phyloP scores from a whole-genome alignment of 1,140 invertebrate genomes.

The Drosophila busckii region DNA sequence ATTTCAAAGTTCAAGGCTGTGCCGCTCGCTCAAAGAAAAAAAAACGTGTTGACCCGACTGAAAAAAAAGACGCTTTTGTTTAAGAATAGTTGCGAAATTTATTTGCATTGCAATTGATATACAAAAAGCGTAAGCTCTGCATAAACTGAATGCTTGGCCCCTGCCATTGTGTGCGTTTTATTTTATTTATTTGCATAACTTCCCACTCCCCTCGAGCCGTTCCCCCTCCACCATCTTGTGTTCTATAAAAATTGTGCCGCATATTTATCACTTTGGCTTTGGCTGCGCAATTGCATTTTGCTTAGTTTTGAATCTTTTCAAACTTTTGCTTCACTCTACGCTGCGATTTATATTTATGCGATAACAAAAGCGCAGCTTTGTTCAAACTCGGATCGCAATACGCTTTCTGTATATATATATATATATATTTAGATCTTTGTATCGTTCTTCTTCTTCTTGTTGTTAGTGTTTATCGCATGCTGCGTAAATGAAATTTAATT shows the following conservation, averaged over 20 bases:
- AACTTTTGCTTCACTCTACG: not conserved
- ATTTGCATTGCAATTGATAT: slow-evolving; percentile 32
- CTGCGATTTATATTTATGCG: slow-evolving; percentile 34
- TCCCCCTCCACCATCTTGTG: not conserved
- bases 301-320: slow-evolving; percentile 14
- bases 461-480: no score
- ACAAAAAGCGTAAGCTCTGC: slow-evolving; percentile 44
- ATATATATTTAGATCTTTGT: not conserved
- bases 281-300: slow-evolving; percentile 32
- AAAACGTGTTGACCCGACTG: no score
- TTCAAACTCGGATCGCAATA: not conserved
- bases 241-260: slow-evolving; percentile 11
- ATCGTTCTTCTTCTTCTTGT: slow-evolving; percentile 14
- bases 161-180: not conserved
- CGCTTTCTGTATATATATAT: not conserved
- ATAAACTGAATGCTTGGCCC: slow-evolving; percentile 36
- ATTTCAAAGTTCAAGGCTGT: slow-evolving; percentile 42
- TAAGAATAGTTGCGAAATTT: no score
- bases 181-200: slow-evolving; percentile 12
- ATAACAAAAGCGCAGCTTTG: slow-evolving; percentile 14
- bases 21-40: no score
- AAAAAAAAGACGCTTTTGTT: no score
- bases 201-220: not conserved
- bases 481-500: no score
- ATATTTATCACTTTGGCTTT: slow-evolving; percentile 27